Evolutionary conservation across 2,113 vertebrate species (phyloP).

Genomic region (Hyperoodon ampullatus): DNA sequence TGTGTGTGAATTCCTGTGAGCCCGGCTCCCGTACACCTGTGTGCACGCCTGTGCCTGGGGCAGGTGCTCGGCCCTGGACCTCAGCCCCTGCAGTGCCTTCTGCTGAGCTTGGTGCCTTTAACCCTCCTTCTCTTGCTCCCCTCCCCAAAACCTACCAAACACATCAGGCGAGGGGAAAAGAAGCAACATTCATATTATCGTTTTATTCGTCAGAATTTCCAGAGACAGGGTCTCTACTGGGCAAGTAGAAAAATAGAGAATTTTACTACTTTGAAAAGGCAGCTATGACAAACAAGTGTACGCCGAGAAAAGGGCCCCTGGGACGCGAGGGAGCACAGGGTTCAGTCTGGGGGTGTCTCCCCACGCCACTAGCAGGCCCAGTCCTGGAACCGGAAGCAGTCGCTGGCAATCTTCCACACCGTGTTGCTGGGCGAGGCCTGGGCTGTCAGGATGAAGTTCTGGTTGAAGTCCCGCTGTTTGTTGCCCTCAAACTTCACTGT

Average conservation of each 20-base stretch:
- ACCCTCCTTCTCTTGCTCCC: not conserved
- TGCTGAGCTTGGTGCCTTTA: not conserved
- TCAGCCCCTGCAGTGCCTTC: not conserved
- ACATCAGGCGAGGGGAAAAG: not conserved
- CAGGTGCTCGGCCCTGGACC: no score
- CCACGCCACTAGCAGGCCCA: conserved; percentile 87
- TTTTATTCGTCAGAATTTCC: conserved; percentile 64
- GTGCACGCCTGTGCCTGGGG: not conserved
- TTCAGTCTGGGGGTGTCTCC: not conserved
- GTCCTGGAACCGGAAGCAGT: conserved; percentile 98
- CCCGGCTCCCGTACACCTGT: not conserved
- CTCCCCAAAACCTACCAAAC: not conserved
- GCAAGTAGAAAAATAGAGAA: conserved; percentile 77
- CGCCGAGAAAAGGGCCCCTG: conserved; percentile 1
- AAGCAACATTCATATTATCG: not conserved
- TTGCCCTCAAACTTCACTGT: conserved; percentile 97
- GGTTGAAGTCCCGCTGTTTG: conserved; percentile 96
- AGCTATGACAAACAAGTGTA: conserved; percentile 60
- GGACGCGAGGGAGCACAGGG: not conserved
- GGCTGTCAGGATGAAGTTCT: conserved; percentile 95
- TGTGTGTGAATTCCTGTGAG: no score
- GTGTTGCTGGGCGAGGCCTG: conserved; percentile 93
- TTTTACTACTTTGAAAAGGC: conserved; percentile 67
- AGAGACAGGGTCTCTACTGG: conserved; percentile 49
- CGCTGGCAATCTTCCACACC: conserved; percentile 98